Percentiles rank a stretch among this genome's conserved stretches.
Conservation (phyloP, 1,140 invertebrate species). For the Cydia pomonella region DNA sequence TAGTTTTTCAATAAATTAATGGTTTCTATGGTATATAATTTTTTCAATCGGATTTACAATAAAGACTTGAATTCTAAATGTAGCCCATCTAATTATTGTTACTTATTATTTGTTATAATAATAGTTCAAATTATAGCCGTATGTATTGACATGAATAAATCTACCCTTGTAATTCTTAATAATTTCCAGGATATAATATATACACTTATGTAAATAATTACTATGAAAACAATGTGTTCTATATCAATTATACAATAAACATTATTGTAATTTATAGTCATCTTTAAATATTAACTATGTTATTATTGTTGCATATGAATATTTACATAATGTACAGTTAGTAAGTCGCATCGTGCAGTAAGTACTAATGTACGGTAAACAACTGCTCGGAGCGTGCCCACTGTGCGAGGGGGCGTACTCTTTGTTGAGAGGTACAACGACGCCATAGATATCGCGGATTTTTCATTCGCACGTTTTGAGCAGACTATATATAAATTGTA, state of each 20-base stretch:
- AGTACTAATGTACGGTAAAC: constrained; percentile 3
- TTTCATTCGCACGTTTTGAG: not conserved
- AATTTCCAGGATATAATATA: constrained; percentile 8
- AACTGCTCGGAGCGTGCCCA: not conserved
- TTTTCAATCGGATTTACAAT: constrained; percentile 53
- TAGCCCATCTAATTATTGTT: constrained; percentile 33
- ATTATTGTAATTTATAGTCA: constrained; percentile 54
- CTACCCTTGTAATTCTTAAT: not conserved
- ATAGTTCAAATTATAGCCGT: constrained; percentile 35
- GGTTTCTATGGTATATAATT: constrained; percentile 10
- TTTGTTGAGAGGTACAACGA: not conserved
- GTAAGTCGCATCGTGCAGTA: constrained; percentile 22
- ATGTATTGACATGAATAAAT: constrained; percentile 25
- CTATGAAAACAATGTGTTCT: constrained; percentile 64
- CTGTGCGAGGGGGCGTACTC: not conserved
- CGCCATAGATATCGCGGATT: not conserved
- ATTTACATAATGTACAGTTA: constrained; percentile 32
- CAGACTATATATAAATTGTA: not conserved
- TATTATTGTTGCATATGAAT: constrained; percentile 47
- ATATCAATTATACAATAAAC: constrained; percentile 69
- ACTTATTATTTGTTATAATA: constrained; percentile 34
- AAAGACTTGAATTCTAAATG: constrained; percentile 50
- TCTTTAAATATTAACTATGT: constrained; percentile 47
- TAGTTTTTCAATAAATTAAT: constrained; percentile 17
- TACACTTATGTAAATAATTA: constrained; percentile 27